phyloP scores from a whole-genome alignment of 2,797 vertebrate species.

The Borostomias antarcticus region DNA sequence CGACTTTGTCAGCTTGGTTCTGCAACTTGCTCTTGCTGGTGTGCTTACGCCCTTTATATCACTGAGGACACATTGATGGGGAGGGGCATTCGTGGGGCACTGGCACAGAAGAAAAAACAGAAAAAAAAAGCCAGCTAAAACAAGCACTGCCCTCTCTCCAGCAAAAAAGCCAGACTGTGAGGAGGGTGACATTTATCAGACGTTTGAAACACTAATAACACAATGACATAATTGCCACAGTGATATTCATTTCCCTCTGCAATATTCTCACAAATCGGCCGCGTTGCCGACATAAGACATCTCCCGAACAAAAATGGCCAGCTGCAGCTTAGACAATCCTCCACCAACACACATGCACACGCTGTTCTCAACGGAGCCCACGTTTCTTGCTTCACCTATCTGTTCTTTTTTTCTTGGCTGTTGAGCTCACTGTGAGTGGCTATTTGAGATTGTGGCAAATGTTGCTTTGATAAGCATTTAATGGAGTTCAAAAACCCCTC shows the following conservation, averaged over 20 bases:
- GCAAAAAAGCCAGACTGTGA: slow-evolving; percentile 53
- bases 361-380: slow-evolving; percentile 1
- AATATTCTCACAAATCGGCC: slow-evolving; percentile 10
- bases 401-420: slow-evolving; percentile 13
- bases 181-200: slow-evolving; percentile 63
- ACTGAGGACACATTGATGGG: neutral
- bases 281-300: neutral
- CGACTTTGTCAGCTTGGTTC: too few species aligned
- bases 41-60: too few species aligned
- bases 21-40: too few species aligned
- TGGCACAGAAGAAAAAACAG: slow-evolving; percentile 2
- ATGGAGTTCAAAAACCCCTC: slow-evolving; percentile 47
- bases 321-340: slow-evolving; percentile 65
- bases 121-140: slow-evolving; percentile 21
- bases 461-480: slow-evolving; percentile 53
- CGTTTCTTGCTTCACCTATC: slow-evolving; percentile 11
- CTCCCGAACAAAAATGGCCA: slow-evolving; percentile 34
- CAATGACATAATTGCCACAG: slow-evolving; percentile 41
- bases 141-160: slow-evolving; percentile 46
- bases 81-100: slow-evolving; percentile 4
- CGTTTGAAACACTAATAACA: slow-evolving; percentile 55
- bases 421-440: slow-evolving; percentile 50
- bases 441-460: slow-evolving; percentile 44
- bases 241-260: slow-evolving; percentile 7
- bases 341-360: slow-evolving; percentile 28